Evolutionary conservation across 2,888 invertebrate genomes (phyloP), one percentile per base, ranked within the genome.

Genomic region (Plagodis dolabraria): DNA sequence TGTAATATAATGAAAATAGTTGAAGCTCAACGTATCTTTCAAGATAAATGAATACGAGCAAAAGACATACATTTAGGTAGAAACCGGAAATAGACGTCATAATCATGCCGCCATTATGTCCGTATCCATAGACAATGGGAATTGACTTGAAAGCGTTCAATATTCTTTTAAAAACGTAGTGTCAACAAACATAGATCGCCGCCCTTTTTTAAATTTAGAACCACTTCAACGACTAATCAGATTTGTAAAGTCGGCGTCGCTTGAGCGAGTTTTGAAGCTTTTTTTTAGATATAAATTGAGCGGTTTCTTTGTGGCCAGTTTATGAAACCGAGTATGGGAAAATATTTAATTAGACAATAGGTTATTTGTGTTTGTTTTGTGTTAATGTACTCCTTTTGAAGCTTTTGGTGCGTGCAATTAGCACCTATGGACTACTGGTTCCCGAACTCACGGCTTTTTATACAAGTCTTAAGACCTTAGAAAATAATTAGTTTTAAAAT

Each of bases 301-400:
- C 87, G 86, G 86, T 78, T 67, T 83, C 87, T 89, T 89, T 89
- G 86, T 84, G 76, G 55, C 51, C 47, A 82, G 77, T 78, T 79
- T 71, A 52, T 52, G 44, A 44, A 52, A 52, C 46, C 36, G 33
- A n/a, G 81, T 84, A 89, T 92, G 92, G 89, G 92, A 92, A 92
- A 91, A 90, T 86, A 90, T 92, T 90, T 92, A 92, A 92, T 92
- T 92, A 92, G 86, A 90, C 88, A 89, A 91, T 89, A 89, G 89
- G 82, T 92, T 91, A 92, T 89, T 90, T 90, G 87, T 89, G 86
- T 92, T 92, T 91, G 92, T 87, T 86, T 85, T 87, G 84, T 85
- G 89, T 91, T 92, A 92, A 92, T 92, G 92, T 87, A 86, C 80
- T 83, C 81, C 84, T 87, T 86, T 89, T 85, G 87, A 83, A 81